Evolutionary conservation across 53 echinoderm and acorn worm genomes (phyloP).

Genomic region (Mesocentrotus franciscanus): DNA sequence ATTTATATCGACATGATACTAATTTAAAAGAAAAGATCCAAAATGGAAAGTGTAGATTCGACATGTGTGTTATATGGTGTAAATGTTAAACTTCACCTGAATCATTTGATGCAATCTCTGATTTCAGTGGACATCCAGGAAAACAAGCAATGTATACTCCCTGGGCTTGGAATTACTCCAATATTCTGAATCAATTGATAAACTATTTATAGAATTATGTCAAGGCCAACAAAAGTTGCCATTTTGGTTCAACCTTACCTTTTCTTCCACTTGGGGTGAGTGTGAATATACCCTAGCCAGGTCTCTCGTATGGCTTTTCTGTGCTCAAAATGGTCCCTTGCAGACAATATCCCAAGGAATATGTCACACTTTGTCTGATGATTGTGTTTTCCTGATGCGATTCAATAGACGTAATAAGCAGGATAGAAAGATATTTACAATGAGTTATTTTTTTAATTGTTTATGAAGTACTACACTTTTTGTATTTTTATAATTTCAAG

Average conservation of each 20-base stretch:
- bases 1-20: too few relatives aligned
- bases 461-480: too few relatives aligned
- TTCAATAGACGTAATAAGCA: neutral
- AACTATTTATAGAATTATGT: neutral
- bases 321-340: conserved; percentile 80
- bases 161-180: too few relatives aligned
- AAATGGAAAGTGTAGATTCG: too few relatives aligned
- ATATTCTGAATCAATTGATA: neutral
- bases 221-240: neutral
- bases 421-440: neutral
- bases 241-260: neutral
- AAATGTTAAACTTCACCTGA: too few relatives aligned
- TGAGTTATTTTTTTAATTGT: too few relatives aligned
- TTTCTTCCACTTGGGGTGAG: conserved; percentile 56
- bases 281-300: conserved; percentile 76
- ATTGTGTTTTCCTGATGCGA: conserved; percentile 48
- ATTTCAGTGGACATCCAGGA: too few relatives aligned
- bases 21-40: too few relatives aligned
- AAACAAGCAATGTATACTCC: too few relatives aligned
- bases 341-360: conserved; percentile 85
- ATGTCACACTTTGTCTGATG: conserved; percentile 68
- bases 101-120: too few relatives aligned
- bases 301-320: conserved; percentile 83
- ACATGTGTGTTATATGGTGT: too few relatives aligned
- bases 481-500: too few relatives aligned